phyloP scores from a whole-genome alignment of 2,888 invertebrate genomes.

The Drosophila melanocephala region DNA sequence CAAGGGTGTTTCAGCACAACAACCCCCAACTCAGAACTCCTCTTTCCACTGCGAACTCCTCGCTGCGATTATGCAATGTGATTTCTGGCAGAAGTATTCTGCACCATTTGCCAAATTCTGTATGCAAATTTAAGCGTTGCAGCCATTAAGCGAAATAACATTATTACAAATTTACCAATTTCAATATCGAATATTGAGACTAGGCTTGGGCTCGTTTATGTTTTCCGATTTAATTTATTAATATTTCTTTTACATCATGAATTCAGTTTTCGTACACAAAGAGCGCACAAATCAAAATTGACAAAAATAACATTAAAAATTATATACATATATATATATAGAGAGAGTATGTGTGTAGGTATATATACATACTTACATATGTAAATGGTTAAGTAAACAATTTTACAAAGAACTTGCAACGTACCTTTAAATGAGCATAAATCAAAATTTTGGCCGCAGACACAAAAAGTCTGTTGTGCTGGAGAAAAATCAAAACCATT shows the following conservation, averaged over 20 bases:
- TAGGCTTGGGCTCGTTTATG: slow-evolving; percentile 6
- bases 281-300: slow-evolving; percentile 79
- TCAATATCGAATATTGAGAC: slow-evolving; percentile 9
- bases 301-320: slow-evolving; percentile 30
- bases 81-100: slow-evolving; percentile 28
- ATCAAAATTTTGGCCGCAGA: slow-evolving; percentile 82
- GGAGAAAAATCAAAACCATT: slow-evolving; percentile 77
- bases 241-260: slow-evolving; percentile 13
- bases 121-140: slow-evolving; percentile 82
- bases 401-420: slow-evolving; percentile 71
- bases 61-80: slow-evolving; percentile 22
- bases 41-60: not conserved
- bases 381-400: slow-evolving; percentile 61
- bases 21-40: slow-evolving; percentile 5
- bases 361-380: slow-evolving; percentile 38
- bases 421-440: slow-evolving; percentile 83
- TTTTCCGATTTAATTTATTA: slow-evolving; percentile 24
- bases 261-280: slow-evolving; percentile 20
- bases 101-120: slow-evolving; percentile 61
- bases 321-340: slow-evolving; percentile 24
- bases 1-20: slow-evolving; percentile 46
- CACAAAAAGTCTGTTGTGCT: slow-evolving; percentile 62
- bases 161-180: slow-evolving; percentile 54
- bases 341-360: slow-evolving; percentile 31
- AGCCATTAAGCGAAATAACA: slow-evolving; percentile 73